Base-by-base conservation (phyloP, 2,888 invertebrate genomes). In the Calliphora vomitoria region DNA sequence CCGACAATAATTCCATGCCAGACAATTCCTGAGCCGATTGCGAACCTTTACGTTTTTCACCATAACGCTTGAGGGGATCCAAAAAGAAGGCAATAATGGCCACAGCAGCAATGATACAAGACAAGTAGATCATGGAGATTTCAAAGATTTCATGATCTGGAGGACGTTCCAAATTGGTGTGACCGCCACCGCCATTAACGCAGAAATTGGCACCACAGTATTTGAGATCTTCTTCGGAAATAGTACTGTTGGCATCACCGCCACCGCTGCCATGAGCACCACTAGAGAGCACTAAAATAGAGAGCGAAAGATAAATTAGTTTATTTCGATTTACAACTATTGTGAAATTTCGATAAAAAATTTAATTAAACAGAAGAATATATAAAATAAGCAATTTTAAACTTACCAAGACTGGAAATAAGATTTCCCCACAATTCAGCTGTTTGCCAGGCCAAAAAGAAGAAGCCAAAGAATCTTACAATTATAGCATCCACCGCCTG, bases 381-480 rank as follows among this genome's bases (percentile, higher is more conserved):
- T n/a, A n/a, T n/a, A n/a, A n/a, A 44, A 0, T 10, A 44, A 0
- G 1, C 41, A 11, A 44, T 18, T 44, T 55, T 31, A 3, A 50
- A 90, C 91, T 90, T 90, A 93, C 93, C 94, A 91, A 97, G 95
- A 89, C 98, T 98, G n/a, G 98, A 98, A 91, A 98, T 96, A 88
- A 99, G 95, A 94, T 99, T 99, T 92, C 99, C 99, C 97, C 98
- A 98, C 69, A 99, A 96, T 94, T 99, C 98, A 90, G 99, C 98
- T 18, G 98, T 97, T 94, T 99, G 99, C 96, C 99, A 99, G 89
- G 99, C 97, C 91, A 99, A 96, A 95, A 99, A 99, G 96, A 99
- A 99, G 95, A 99, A 97, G 64, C 99, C 99, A 94, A 99, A 99
- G 95, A 99, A 99, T 91, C 98, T 95, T 83, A 98, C 98, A 90